Base-by-base conservation (phyloP, 2,888 invertebrate species). In the Drosophila infuscata region DNA sequence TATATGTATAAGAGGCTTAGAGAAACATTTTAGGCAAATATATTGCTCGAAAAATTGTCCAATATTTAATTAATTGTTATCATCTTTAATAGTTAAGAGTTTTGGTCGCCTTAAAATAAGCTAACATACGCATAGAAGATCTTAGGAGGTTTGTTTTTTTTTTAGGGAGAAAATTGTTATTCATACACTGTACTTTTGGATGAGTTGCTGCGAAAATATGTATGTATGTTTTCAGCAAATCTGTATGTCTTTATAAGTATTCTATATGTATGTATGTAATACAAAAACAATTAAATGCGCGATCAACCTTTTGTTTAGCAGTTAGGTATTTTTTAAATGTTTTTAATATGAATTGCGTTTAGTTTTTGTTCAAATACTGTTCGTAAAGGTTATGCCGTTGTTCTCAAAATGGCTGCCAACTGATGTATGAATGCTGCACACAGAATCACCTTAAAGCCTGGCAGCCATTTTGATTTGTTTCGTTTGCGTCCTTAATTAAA, bases 1-100 rank as follows among this genome's bases (percentile, higher is more conserved):
- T 64, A 36, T 68, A 73, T 65, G 48, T 76, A 69, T 75, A 84
- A 88, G 89, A 88, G 89, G 89, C 78, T 70, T 88, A 76, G 75
- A 67, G 76, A 87, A 81, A 88, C 83, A 71, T 67, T 88, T 70
- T 81, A 88, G 81, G 85, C 90, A 88, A 86, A 89, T 85, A 87
- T 89, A 82, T 89, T 86, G 88, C 88, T 86, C 85, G 81, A 86
- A 86, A 89, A 82, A 72, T 60, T 70, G 63, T 79, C 76, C 74
- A 76, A 76, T 87, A 83, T 49, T 80, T 70, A 70, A 69, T 66
- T 70, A 68, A 80, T 69, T 76, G 63, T 80, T 72, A 65, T 68
- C 62, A 61, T 67, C 63, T 57, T 78, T 75, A 66, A 62, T 71
- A 78, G 74, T 76, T 70, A 63, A 75, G 67, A 78, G 79, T 63